A percentile compares a stretch with the other conserved stretches of the same genome.
Evolutionary conservation across 2,888 invertebrate species (phyloP).

Genomic region (Agrotis clavis): DNA sequence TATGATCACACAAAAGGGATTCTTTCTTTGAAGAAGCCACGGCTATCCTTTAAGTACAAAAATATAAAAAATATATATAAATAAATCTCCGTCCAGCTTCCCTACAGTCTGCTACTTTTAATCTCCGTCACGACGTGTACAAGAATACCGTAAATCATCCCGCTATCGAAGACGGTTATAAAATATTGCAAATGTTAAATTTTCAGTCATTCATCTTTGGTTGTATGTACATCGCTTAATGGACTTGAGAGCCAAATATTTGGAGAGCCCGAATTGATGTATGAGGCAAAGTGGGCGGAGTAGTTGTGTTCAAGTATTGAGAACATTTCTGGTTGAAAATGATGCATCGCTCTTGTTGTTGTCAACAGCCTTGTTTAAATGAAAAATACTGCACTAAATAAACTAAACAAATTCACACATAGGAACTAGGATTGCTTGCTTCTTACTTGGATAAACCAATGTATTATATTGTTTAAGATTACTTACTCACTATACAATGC

Average conservation of each 20-base stretch:
- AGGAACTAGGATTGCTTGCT: neutral
- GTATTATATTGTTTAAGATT: neutral
- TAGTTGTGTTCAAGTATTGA: slow-evolving; percentile 30
- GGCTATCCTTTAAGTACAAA: slow-evolving; percentile 51
- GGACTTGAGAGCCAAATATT: slow-evolving; percentile 57
- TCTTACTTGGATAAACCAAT: neutral
- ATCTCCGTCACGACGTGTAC: slow-evolving; percentile 67
- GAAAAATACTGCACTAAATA: neutral
- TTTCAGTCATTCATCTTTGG: slow-evolving; percentile 65
- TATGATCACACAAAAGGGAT: slow-evolving; percentile 42
- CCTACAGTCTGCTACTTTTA: slow-evolving; percentile 60
- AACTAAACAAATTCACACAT: too few relatives aligned
- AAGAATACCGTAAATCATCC: slow-evolving; percentile 67
- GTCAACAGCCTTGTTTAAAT: neutral
- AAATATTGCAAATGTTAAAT: slow-evolving; percentile 66
- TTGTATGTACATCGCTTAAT: slow-evolving; percentile 56
- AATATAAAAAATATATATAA: slow-evolving; percentile 51
- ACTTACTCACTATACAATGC: neutral
- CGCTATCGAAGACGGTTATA: slow-evolving; percentile 66
- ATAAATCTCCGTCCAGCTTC: slow-evolving; percentile 63
- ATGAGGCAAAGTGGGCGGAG: slow-evolving; percentile 31
- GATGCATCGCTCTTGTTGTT: slow-evolving; percentile 28
- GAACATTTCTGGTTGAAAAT: slow-evolving; percentile 7
- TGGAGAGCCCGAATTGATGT: slow-evolving; percentile 46
- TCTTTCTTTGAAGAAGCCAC: slow-evolving; percentile 48